Base-by-base conservation (phyloP, 2,888 invertebrate genomes). In the Lissonota sp. region DNA sequence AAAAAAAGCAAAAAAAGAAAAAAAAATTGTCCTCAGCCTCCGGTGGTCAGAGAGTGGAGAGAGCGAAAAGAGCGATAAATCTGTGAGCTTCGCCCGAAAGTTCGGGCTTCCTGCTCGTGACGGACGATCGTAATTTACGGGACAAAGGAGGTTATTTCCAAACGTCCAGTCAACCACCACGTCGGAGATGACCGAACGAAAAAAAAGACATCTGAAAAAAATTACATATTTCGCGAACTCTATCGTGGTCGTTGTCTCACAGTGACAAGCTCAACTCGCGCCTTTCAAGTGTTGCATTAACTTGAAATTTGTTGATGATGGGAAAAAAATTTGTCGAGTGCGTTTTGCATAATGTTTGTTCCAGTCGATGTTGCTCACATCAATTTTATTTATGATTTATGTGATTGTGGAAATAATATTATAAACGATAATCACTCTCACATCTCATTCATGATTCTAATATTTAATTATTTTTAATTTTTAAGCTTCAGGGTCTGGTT, bases 91-190 rank as follows among this genome's bases (percentile, higher is more conserved):
- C 63, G 77, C 75, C 63, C 60, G 79, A 82, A 83, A 82, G 75
- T 82, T 83, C 55, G 70, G 66, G 53, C 71, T 75, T 75, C 66
- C 72, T 83, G 81, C 71, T 71, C 26, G 64, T 77, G 83, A 82
- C 77, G 77, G 79, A 82, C 64, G 69, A 69, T 73, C 76, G 73
- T 82, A 76, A 82, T 82, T 82, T 82, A 82, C 73, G 80, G 70
- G 40, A 77, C 57, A 70, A 80, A 80, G 69, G 72, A 74, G 80
- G 55, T 62, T 66, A 72, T 77, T 73, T 66, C 75, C 67, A 46
- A 67, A 42, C 74, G 39, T 81, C 57, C 74, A 55, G 49, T 57
- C 62, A 82, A 40, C 67, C 62, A 51, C 49, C 7, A 46, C 62
- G 5, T 55, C 63, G 16, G 37, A 51, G 44, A 63, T 69, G 6